These are phyloP conservation scores for Drosophila dives DNA, from an alignment of 2,888 invertebrate genomes.

Conservation along the genomic window DNA sequence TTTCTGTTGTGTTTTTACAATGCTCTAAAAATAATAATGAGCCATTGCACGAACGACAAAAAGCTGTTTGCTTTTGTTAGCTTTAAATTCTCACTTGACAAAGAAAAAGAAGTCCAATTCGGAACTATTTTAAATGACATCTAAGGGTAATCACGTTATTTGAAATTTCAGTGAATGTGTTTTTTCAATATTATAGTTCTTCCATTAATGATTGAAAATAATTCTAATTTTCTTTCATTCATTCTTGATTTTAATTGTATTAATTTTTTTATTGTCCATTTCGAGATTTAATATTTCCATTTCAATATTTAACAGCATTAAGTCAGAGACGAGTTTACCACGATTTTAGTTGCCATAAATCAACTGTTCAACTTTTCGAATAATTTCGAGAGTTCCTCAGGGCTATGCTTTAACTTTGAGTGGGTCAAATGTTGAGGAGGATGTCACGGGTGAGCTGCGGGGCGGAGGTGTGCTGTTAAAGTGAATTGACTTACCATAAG, in stretches of 20 bases:
- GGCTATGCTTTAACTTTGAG: neutral
- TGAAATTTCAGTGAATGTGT: neutral
- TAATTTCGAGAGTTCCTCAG: neutral
- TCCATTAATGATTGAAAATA: neutral
- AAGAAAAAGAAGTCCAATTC: neutral
- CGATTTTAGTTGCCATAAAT: slow-evolving; percentile 26
- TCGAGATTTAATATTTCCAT: slow-evolving; percentile 1
- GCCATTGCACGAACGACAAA: slow-evolving; percentile 7
- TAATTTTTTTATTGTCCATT: neutral
- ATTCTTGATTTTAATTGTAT: neutral
- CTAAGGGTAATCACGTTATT: neutral
- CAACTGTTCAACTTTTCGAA: slow-evolving; percentile 31
- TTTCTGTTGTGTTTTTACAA: slow-evolving; percentile 35
- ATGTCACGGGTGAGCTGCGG: neutral
- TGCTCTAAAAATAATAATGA: slow-evolving; percentile 22
- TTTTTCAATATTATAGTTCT: neutral
- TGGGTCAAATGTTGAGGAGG: neutral
- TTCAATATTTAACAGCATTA: slow-evolving; percentile 12
- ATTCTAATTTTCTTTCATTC: neutral
- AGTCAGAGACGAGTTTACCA: neutral
- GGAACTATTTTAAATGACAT: neutral
- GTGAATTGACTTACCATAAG: slow-evolving; percentile 87
- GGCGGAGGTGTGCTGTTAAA: neutral
- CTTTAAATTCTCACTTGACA: neutral
- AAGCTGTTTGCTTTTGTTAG: slow-evolving; percentile 28